phyloP scores from a whole-genome alignment of 2,888 invertebrate genomes.

The Zaprionus lineosus region DNA sequence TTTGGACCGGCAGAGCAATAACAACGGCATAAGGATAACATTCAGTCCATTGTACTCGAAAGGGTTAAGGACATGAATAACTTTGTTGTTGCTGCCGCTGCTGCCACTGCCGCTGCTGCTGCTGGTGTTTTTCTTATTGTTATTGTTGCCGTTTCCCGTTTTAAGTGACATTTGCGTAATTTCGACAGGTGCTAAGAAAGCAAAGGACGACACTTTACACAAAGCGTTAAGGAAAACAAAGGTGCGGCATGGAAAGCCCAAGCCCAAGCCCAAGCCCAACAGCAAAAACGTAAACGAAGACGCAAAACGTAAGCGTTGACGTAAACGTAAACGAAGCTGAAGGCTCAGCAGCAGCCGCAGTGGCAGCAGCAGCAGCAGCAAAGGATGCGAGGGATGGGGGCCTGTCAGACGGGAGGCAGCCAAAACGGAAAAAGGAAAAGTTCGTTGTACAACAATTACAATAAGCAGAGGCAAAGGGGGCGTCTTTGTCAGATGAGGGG shows the following conservation, averaged over 20 bases:
- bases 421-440: conserved; percentile 57
- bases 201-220: conserved; percentile 48
- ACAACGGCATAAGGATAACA: conserved; percentile 20
- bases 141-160: conserved; percentile 34
- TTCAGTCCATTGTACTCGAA: conserved; percentile 49
- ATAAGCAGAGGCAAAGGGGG: conserved; percentile 37
- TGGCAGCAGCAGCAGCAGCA: conserved; percentile 7
- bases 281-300: conserved; percentile 2
- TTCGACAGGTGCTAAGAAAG: conserved; percentile 69
- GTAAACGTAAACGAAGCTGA: conserved; percentile 15
- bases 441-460: conserved; percentile 73
- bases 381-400: background rate
- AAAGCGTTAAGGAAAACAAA: conserved; percentile 61
- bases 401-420: no score
- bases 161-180: conserved; percentile 70
- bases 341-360: conserved; percentile 11
- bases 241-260: conserved; percentile 23
- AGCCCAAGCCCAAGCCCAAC: conserved; percentile 1
- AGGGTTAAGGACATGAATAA: conserved; percentile 53
- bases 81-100: conserved; percentile 22
- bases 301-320: conserved; percentile 25
- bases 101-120: conserved; percentile 20
- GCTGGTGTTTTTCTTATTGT: conserved; percentile 28
- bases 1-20: conserved; percentile 30
- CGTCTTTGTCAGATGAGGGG: background rate